Percentiles rank a stretch among this genome's conserved stretches.
These are phyloP conservation scores for Zelleria hepariella DNA, from an alignment of 2,888 invertebrate species.

Conservation along the genomic window DNA sequence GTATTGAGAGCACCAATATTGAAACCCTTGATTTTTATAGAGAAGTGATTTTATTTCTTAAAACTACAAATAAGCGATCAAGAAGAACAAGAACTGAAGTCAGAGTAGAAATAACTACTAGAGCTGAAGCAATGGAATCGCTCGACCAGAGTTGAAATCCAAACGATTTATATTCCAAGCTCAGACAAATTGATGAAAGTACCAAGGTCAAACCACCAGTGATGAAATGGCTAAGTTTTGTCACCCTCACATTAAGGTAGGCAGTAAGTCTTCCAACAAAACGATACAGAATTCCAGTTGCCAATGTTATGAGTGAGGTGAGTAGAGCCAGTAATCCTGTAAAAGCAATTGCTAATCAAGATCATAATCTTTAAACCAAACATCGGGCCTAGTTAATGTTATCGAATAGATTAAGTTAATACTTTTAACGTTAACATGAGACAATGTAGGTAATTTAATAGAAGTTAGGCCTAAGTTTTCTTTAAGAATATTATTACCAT, in stretches of 20 bases:
- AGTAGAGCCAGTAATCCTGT: constrained; percentile 30
- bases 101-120: neutral
- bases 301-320: constrained; percentile 19
- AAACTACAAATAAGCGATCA: neutral
- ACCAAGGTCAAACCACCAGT: constrained; percentile 26
- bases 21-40: neutral
- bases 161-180: constrained; percentile 23
- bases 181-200: constrained; percentile 26
- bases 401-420: no score
- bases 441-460: no score
- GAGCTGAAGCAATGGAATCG: neutral
- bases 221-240: constrained; percentile 25
- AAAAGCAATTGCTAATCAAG: constrained; percentile 17
- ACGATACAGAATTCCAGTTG: constrained; percentile 24
- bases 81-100: neutral
- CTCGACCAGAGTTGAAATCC: constrained; percentile 24
- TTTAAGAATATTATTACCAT: no score
- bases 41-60: neutral
- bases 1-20: no score
- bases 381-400: no score
- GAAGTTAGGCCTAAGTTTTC: no score
- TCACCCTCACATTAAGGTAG: constrained; percentile 13
- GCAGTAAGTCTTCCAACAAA: constrained; percentile 19
- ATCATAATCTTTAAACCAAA: constrained; percentile 4
- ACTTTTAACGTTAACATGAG: no score